These are phyloP conservation scores for Anthoptus insignis DNA, from an alignment of 2,888 invertebrate species.

Conservation along the genomic window DNA sequence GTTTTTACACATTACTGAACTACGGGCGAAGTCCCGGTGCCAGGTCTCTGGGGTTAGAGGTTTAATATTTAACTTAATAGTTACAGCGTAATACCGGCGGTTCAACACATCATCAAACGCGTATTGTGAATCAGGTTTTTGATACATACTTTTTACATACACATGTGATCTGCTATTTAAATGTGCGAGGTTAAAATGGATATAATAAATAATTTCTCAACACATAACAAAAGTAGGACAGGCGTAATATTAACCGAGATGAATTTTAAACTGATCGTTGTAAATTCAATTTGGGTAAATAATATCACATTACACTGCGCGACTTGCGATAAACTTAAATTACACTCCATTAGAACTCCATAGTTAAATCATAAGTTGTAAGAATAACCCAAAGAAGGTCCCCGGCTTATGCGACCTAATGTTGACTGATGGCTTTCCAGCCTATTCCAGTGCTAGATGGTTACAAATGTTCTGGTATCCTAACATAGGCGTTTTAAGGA, in stretches of 20 bases:
- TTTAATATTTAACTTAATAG: too few species aligned
- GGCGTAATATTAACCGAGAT: neutral
- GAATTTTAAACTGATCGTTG: neutral
- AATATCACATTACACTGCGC: neutral
- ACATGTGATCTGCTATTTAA: too few species aligned
- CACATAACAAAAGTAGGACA: too few species aligned
- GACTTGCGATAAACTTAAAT: neutral
- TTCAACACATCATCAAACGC: too few species aligned
- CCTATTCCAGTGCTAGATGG: conserved; percentile 50
- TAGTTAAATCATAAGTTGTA: conserved; percentile 43
- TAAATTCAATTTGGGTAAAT: neutral
- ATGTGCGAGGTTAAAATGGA: too few species aligned
- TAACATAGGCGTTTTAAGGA: conserved; percentile 59
- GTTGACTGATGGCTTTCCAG: conserved; percentile 55
- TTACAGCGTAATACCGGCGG: too few species aligned
- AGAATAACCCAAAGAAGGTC: conserved; percentile 42
- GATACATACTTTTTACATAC: too few species aligned
- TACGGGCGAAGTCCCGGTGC: too few species aligned
- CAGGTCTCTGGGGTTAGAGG: too few species aligned
- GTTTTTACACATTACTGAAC: too few species aligned
- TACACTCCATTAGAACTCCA: conserved; percentile 46
- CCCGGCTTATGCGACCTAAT: conserved; percentile 54
- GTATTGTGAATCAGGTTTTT: too few species aligned
- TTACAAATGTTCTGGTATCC: conserved; percentile 46
- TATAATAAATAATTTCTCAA: too few species aligned